Evolutionary conservation across 2,888 invertebrate species (phyloP), one percentile per base, ranked within the genome.

Genomic region (Nymphalis urticae): DNA sequence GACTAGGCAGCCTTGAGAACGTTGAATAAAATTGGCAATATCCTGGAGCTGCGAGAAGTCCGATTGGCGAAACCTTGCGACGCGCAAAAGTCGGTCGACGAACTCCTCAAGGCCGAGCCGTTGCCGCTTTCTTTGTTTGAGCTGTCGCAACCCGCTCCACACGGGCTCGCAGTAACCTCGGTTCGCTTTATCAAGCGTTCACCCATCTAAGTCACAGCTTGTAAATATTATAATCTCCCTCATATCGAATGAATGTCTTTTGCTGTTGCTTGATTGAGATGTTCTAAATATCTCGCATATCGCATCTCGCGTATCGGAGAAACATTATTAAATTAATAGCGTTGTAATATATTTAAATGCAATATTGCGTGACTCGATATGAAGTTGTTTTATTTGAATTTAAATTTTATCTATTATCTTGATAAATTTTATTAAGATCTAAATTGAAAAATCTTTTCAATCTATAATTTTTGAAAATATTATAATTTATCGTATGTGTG

Each of bases 1-100:
- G 84, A 80, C 81, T 77, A 80, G 74, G 80, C 85, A 90, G 89
- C 91, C 92, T 92, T 92, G 92, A 90, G 90, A 90, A 88, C 83
- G 77, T 83, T 86, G 88, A 89, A 76, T 77, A 76, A 78, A 77
- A 90, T 92, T 92, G 90, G 90, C 91, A 92, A 92, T 92, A 92
- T 92, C 92, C 92, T 92, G 90, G 91, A 90, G 90, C 85, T 80
- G 83, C 84, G 89, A 89, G 90, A 89, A 90, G 90, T 88, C 88
- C 87, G 91, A 87, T 87, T 92, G 92, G 92, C 90, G 90, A 92
- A 92, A 92, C 92, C 92, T 92, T 92, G 92, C 88, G 90, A 90
- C 90, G 89, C 83, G 91, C 91, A 87, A 88, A 92, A 91, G 83
- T 90, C 92, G 92, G 92, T 87, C 92, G 88, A 89, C 87, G 92